phyloP scores from a whole-genome alignment of 2,113 vertebrate genomes.

The Pseudorectes ferrugineus region DNA sequence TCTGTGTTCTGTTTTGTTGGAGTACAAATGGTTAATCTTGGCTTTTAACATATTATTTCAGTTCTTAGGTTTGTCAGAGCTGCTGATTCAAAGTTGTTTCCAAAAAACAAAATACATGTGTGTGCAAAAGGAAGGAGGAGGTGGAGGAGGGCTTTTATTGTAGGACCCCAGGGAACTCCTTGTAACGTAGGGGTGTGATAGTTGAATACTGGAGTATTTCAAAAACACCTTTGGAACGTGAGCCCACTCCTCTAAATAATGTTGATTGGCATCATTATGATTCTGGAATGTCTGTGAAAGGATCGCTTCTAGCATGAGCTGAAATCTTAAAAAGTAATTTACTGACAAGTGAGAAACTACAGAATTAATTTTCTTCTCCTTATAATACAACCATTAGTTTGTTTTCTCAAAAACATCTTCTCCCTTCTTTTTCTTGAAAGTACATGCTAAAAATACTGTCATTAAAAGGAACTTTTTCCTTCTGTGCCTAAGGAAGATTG shows the following conservation, averaged over 20 bases:
- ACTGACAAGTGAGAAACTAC: slow-evolving; percentile 38
- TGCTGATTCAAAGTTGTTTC: not conserved
- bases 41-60: slow-evolving; percentile 14
- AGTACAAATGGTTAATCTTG: slow-evolving; percentile 24
- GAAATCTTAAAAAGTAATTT: slow-evolving; percentile 16
- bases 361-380: slow-evolving; percentile 17
- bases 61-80: not conserved
- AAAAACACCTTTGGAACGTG: slow-evolving; percentile 51
- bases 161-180: slow-evolving; percentile 4
- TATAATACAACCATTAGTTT: slow-evolving; percentile 16
- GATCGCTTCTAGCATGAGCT: not conserved
- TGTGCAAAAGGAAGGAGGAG: not conserved
- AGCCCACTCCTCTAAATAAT: slow-evolving; percentile 18
- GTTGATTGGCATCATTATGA: slow-evolving; percentile 22
- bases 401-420: slow-evolving; percentile 37
- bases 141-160: slow-evolving; percentile 7
- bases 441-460: slow-evolving; percentile 9
- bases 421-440: not conserved
- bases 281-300: slow-evolving; percentile 7
- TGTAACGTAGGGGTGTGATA: slow-evolving; percentile 29
- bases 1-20: not conserved
- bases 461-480: slow-evolving; percentile 40
- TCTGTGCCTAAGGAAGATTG: slow-evolving; percentile 8
- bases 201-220: slow-evolving; percentile 51
- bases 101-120: not conserved